A percentile compares a stretch with the other conserved stretches of the same genome.
Conservation (phyloP, 2,888 invertebrate species). For the Syritta pipiens region DNA sequence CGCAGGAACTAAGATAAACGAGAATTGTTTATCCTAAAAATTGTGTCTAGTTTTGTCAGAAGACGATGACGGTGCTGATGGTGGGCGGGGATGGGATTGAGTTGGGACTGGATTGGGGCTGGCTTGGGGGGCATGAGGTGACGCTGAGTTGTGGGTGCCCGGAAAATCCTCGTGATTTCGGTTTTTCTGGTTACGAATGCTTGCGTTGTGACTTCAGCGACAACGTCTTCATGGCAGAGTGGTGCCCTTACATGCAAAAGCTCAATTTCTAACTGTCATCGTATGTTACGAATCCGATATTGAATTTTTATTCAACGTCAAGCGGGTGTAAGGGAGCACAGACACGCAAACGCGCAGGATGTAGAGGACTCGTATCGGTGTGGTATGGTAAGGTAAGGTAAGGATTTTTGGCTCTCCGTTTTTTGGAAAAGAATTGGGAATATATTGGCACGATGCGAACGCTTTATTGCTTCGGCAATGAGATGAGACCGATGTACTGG, state of each 20-base stretch:
- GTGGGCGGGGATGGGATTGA: background rate
- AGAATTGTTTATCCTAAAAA: slow-evolving; percentile 57
- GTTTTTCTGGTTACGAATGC: slow-evolving; percentile 28
- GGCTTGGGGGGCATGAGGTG: background rate
- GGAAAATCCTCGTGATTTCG: slow-evolving; percentile 32
- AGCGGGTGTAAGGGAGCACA: slow-evolving; percentile 4
- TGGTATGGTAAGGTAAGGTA: background rate
- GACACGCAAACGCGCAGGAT: slow-evolving; percentile 25
- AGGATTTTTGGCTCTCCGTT: background rate
- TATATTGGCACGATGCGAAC: slow-evolving; percentile 46
- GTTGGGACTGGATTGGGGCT: background rate
- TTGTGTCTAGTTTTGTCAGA: slow-evolving; percentile 49
- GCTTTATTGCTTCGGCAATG: slow-evolving; percentile 63
- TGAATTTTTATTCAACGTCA: slow-evolving; percentile 57
- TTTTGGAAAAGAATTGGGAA: background rate
- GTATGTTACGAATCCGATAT: slow-evolving; percentile 50
- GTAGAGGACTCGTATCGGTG: slow-evolving; percentile 3
- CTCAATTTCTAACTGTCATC: slow-evolving; percentile 49
- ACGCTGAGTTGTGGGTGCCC: too few relatives aligned
- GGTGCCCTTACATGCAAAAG: slow-evolving; percentile 26
- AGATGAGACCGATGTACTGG: slow-evolving; percentile 23
- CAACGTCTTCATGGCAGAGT: slow-evolving; percentile 19
- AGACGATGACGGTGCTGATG: slow-evolving; percentile 21
- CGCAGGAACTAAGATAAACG: slow-evolving; percentile 50
- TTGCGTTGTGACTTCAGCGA: background rate